Evolutionary conservation across 2,888 invertebrate genomes (phyloP).

Genomic region (Drosophila quasianomalipes): DNA sequence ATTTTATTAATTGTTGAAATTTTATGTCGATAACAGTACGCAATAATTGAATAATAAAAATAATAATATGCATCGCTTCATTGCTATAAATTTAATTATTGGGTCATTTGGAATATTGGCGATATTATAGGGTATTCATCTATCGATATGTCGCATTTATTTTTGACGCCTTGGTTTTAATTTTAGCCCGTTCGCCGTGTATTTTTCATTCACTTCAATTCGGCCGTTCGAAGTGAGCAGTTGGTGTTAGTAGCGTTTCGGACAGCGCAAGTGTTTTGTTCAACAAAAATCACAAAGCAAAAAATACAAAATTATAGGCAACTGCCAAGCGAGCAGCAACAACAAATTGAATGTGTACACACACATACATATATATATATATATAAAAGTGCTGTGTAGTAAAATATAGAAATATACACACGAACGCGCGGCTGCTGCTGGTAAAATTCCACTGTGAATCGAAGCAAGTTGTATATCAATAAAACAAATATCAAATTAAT

Average conservation of each 20-base stretch:
- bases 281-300: slow-evolving; percentile 43
- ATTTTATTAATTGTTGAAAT: not conserved
- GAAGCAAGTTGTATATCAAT: slow-evolving; percentile 76
- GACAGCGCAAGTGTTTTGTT: slow-evolving; percentile 61
- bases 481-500: slow-evolving; percentile 62
- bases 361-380: slow-evolving; percentile 28
- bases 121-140: slow-evolving; percentile 23
- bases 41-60: not conserved
- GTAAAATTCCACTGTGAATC: slow-evolving; percentile 78
- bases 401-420: slow-evolving; percentile 34
- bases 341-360: slow-evolving; percentile 58
- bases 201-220: slow-evolving; percentile 84
- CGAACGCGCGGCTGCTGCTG: slow-evolving; percentile 56
- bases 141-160: not conserved
- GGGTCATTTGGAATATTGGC: not conserved
- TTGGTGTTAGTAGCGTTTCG: slow-evolving; percentile 46
- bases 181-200: slow-evolving; percentile 82
- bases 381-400: slow-evolving; percentile 49
- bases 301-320: slow-evolving; percentile 50
- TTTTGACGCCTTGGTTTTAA: slow-evolving; percentile 64
- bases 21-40: not conserved
- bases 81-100: not conserved
- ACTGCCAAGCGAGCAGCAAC: slow-evolving; percentile 53
- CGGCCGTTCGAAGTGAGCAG: slow-evolving; percentile 72
- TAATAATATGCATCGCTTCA: not conserved